These are phyloP conservation scores for Passer domesticus DNA, from an alignment of 2,113 vertebrate species.

Conservation along the genomic window DNA sequence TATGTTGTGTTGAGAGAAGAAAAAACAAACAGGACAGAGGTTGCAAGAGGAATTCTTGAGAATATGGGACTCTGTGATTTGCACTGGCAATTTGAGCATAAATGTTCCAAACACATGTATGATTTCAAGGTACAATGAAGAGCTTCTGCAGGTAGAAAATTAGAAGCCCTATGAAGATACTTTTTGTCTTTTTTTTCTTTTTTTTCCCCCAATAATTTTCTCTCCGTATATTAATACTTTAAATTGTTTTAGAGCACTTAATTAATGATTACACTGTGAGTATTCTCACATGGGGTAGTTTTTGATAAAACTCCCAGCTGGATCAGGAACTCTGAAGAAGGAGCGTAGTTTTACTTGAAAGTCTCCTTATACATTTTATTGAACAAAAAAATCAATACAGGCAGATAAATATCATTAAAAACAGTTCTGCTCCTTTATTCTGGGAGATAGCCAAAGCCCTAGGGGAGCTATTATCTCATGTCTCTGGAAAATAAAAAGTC, in stretches of 20 bases:
- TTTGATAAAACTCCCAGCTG: not conserved
- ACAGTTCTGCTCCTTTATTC: not conserved
- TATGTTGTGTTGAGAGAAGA: not conserved
- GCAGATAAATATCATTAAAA: not conserved
- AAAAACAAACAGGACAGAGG: not conserved
- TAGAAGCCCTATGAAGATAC: not conserved
- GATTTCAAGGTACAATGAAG: not conserved
- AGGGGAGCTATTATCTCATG: not conserved
- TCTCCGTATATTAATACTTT: not conserved
- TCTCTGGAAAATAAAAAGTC: not conserved
- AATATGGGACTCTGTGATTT: not conserved
- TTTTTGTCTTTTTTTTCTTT: not conserved
- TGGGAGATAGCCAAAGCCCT: not conserved
- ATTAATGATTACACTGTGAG: not conserved
- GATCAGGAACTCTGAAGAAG: not conserved
- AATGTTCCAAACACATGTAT: not conserved
- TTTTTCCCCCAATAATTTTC: not conserved
- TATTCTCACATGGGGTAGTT: not conserved
- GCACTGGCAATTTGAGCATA: not conserved
- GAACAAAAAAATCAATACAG: not conserved
- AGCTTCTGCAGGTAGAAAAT: not conserved
- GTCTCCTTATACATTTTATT: not conserved
- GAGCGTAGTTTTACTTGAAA: not conserved
- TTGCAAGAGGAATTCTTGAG: not conserved
- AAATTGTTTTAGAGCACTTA: not conserved